Base-by-base conservation (phyloP, 2,113 vertebrate genomes). In the Anolis carolinensis region DNA sequence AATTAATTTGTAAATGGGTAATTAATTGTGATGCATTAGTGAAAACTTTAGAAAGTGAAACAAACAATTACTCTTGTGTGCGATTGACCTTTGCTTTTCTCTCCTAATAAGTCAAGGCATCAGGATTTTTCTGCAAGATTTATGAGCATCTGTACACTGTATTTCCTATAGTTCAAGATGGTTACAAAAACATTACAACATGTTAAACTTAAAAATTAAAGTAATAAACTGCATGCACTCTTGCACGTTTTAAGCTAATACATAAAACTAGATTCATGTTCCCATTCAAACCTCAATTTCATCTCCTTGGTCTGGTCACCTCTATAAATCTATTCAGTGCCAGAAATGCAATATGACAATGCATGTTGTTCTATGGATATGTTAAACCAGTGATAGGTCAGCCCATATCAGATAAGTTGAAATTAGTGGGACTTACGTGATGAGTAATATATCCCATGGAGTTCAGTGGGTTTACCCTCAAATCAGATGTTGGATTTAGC, bases 31-130 rank as follows among this genome's bases (percentile, higher is more conserved):
- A 74, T 86, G n/a, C 2, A 75, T 82, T 82, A 65, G 13, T 86
- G 81, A 89, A 88, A 86, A 90, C 63, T 1, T 4, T 7, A 1
- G 8, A 72, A 85, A 44, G 89, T 67, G 27, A 70, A 87, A 50
- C 83, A 44, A 84, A 86, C 80, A 81, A 87, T 81, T 81, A 86
- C 72, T n/a, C 79, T 76, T 89, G 39, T 63, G 1, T 81, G 1
- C 0, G 52, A 34, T 75, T 83, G 25, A 39, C 32, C 34, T 16
- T 65, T 11, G 13, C 18, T 52, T 70, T 25, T 39, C 63, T 14
- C 25, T 89, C 11, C 86, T 68, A 86, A 44, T 82, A 70, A 81
- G 81, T 14, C 1, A n/a, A 32, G 34, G 10, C 62, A 48, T 27
- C 44, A 74, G 65, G 21, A 25, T 48, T 81, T 81, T 59, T n/a